Base-by-base conservation (phyloP, 2,888 invertebrate genomes). In the Blastobasis adustella region DNA sequence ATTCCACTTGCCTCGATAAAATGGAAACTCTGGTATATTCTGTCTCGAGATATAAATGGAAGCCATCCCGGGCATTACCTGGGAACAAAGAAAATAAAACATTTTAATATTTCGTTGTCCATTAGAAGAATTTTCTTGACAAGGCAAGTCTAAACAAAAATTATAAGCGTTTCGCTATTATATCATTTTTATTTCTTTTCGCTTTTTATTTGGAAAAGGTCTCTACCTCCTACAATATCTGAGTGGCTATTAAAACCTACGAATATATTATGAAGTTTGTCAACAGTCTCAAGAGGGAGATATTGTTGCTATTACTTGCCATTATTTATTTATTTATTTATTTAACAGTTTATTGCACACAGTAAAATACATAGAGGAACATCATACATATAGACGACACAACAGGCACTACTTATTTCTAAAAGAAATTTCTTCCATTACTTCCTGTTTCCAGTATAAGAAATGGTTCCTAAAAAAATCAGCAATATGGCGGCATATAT, bases 1-100 rank as follows among this genome's bases (percentile, higher is more conserved):
- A 42, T 42, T 6, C 42, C 42, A 41, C 9, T 41, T 41, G 6
- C 4, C 44, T 45, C 23, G 44, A n/a, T 7, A 45, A 45, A 45
- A 10, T 10, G 8, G 10, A 23, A 23, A 23, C 23, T 23, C 23
- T 23, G 23, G 23, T 44, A 41, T 51, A 10, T 53, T 47, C 49
- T 37, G 39, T 37, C 43, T 52, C 47, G 10, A 46, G 23, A 23
- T 54, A 55, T 55, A 52, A 55, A 54, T 46, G 50, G 47, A 38
- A 52, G 47, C 47, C 48, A 43, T 53, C 52, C 46, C 45, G 46
- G 10, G 50, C 38, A 51, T 58, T 58, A 58, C 58, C 58, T 58
- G 58, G 23, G 38, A 56, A 55, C 53, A 55, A 54, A 54, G 47
- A 49, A 51, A 54, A 52, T 53, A 49, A 49, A 43, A 47, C 45